A percentile compares a stretch with the other conserved stretches of the same genome.
Conservation (phyloP, 2,797 vertebrate genomes). For the Orientallactaga sibirica region DNA sequence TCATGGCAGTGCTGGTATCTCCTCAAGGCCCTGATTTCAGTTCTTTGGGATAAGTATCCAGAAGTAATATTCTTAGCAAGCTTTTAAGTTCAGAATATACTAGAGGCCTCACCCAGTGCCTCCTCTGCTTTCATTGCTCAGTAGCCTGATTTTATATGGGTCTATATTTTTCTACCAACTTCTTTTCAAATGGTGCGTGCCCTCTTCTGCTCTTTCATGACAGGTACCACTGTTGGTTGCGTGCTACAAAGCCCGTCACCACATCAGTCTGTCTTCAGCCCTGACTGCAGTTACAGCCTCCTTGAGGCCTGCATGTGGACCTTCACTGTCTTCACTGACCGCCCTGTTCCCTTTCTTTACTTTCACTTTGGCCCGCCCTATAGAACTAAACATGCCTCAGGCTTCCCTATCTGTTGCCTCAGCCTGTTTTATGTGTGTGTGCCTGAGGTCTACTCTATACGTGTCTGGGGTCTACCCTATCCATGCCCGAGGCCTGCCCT, state of each 20-base stretch:
- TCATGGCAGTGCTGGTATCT: neutral
- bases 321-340: neutral
- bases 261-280: neutral
- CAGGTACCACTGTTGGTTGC: neutral
- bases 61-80: neutral
- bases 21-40: neutral
- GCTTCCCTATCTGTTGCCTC: too few species aligned
- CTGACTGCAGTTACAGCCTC: fast-evolving
- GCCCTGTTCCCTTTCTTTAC: neutral
- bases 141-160: neutral
- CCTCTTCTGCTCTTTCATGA: neutral
- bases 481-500: too few species aligned
- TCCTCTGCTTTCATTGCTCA: neutral
- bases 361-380: neutral
- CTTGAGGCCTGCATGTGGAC: too few species aligned
- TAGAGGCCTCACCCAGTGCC: neutral
- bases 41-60: neutral
- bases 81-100: neutral
- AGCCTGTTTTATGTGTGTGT: too few species aligned
- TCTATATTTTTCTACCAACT: neutral
- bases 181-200: neutral
- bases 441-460: too few species aligned
- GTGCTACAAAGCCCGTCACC: neutral
- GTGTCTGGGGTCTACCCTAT: too few species aligned
- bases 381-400: neutral